Base-by-base conservation (phyloP, 2,797 vertebrate genomes). In the Botia kubotai region DNA sequence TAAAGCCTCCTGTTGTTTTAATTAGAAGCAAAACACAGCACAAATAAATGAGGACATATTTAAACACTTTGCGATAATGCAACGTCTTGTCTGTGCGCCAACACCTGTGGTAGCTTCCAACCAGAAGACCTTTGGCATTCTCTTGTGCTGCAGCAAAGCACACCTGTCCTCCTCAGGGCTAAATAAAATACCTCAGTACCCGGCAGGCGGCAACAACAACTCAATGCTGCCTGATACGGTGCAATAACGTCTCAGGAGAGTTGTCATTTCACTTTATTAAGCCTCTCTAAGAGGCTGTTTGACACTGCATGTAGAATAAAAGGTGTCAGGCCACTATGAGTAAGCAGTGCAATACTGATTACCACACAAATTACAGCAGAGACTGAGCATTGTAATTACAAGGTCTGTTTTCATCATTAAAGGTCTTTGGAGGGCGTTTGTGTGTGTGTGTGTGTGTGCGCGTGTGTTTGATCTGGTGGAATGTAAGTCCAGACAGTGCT, bases 81-180 rank as follows among this genome's bases (percentile, higher is more conserved):
- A 66, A 70, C 50, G 71, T 68, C 39, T 80, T 69, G 83, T 81
- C 77, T 83, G 63, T 72, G 68, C 13, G 53, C 68, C 83, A 83
- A 79, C 81, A 75, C 83, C 81, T 84, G 81, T 82, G 46, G 60
- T 21, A 11, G 19, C 72, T 84, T 76, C 65, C 62, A 65, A 53
- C 53, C 69, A 48, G 33, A 66, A 52, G 77, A 83, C 75, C 82
- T 89, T 85, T 88, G 85, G 84, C 84, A 87, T 79, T 84, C 52
- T 53, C 77, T 83, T 69, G 12, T 77, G 63, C 57, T 74, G 65
- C 77, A 70, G 78, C 75, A 79, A 39, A 50, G 89, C 83, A 87
- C 94, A 94, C 93, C 94, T 94, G 94, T 94, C 92, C 93, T 92
- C 94, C 94, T 91, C 39, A 79, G 89, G 93, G 93, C 92, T 86